Conservation (phyloP, 2,113 vertebrate species). For the Xenopus laevis region DNA sequence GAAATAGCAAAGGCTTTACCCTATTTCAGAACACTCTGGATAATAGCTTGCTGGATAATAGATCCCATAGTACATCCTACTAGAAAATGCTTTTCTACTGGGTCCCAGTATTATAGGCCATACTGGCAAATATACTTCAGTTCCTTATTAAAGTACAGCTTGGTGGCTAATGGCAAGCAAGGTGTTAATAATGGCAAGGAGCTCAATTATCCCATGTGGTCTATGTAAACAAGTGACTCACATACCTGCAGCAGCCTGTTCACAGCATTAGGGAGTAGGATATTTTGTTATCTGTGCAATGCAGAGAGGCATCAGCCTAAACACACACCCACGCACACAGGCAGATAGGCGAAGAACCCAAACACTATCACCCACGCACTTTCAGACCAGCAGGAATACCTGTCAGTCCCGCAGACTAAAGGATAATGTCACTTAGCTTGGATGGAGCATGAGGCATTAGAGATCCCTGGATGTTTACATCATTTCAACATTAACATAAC, state of each 20-base stretch:
- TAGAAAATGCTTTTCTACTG: too few relatives aligned
- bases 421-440: not conserved
- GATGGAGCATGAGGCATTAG: too few relatives aligned
- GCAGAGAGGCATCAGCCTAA: constrained; percentile 34
- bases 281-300: constrained; percentile 39
- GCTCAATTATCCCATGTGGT: constrained; percentile 5
- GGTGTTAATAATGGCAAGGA: constrained; percentile 12
- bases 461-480: too few relatives aligned
- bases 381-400: not conserved
- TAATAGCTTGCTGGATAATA: too few relatives aligned
- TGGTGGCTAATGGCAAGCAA: not conserved
- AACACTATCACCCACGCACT: constrained; percentile 29
- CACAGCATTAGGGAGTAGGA: constrained; percentile 14
- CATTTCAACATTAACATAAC: too few relatives aligned
- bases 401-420: not conserved
- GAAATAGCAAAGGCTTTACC: too few relatives aligned
- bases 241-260: constrained; percentile 29
- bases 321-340: constrained; percentile 38
- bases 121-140: too few relatives aligned
- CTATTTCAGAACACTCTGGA: too few relatives aligned
- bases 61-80: too few relatives aligned
- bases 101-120: too few relatives aligned
- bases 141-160: too few relatives aligned
- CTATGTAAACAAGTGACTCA: constrained; percentile 32
- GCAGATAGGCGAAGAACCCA: constrained; percentile 23